phyloP scores from a whole-genome alignment of 2,888 invertebrate species.

The Sminthurinus aureus region DNA sequence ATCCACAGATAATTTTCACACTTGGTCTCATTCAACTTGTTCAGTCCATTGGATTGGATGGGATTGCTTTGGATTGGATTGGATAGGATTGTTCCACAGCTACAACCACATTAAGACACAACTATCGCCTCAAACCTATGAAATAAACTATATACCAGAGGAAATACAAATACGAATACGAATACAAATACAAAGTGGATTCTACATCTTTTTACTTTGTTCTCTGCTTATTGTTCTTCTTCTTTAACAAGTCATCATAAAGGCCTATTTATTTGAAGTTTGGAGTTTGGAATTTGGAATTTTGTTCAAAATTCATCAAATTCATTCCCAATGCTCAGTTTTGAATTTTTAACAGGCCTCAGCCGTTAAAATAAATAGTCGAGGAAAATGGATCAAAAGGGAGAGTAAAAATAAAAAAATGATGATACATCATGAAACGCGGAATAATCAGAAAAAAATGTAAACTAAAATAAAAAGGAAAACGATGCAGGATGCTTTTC shows the following conservation, averaged over 20 bases:
- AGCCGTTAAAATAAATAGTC: no score
- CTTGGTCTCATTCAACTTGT: constrained; percentile 46
- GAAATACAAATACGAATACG: background rate
- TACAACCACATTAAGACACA: no score
- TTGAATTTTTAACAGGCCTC: no score
- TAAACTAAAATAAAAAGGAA: background rate
- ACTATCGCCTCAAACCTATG: no score
- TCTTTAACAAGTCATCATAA: background rate
- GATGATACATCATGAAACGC: background rate
- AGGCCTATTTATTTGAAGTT: background rate
- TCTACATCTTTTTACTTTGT: background rate
- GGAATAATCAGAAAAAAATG: background rate
- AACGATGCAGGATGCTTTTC: constrained; percentile 24
- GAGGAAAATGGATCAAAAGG: constrained; percentile 5
- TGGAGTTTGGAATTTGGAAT: background rate
- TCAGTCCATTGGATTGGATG: constrained; percentile 45
- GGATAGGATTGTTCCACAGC: no score
- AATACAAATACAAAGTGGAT: background rate
- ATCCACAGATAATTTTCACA: constrained; percentile 56
- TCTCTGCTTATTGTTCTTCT: background rate
- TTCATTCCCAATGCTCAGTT: no score
- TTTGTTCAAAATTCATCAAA: background rate
- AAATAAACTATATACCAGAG: no score
- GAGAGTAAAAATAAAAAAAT: background rate
- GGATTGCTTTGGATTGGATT: constrained; percentile 36